These are phyloP conservation scores for Leptopilina drosophilae DNA, from an alignment of 2,888 invertebrate species.

Conservation along the genomic window DNA sequence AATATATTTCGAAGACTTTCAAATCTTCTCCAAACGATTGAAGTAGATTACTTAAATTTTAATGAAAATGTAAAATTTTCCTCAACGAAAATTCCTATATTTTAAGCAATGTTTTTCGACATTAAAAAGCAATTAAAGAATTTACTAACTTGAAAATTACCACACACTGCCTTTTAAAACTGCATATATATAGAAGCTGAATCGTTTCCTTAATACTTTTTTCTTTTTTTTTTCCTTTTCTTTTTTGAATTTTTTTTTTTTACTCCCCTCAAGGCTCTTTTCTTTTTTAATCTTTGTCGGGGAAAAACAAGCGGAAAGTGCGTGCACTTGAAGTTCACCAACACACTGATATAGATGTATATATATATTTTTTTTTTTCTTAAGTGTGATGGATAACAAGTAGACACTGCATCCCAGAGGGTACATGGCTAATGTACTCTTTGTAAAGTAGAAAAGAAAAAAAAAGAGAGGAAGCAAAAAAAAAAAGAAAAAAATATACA, in stretches of 20 bases:
- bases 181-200: too few relatives aligned
- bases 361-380: background rate
- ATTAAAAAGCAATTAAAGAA: too few relatives aligned
- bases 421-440: conserved; percentile 49
- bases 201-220: background rate
- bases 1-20: too few relatives aligned
- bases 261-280: background rate
- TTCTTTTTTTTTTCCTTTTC: background rate
- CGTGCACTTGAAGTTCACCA: conserved; percentile 49
- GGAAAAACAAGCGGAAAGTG: conserved; percentile 48
- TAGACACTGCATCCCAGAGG: conserved; percentile 42
- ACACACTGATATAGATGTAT: background rate
- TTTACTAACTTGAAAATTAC: too few relatives aligned
- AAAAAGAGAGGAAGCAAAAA: conserved; percentile 16
- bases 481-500: background rate
- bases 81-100: too few relatives aligned
- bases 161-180: too few relatives aligned
- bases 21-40: too few relatives aligned
- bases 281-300: background rate
- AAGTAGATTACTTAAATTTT: too few relatives aligned
- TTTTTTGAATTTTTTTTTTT: background rate
- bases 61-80: too few relatives aligned
- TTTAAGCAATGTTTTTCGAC: too few relatives aligned
- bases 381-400: conserved; percentile 23
- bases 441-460: conserved; percentile 25